These are phyloP conservation scores for Zaprionus davidi DNA, from an alignment of 1,140 invertebrate genomes.

Conservation along the genomic window DNA sequence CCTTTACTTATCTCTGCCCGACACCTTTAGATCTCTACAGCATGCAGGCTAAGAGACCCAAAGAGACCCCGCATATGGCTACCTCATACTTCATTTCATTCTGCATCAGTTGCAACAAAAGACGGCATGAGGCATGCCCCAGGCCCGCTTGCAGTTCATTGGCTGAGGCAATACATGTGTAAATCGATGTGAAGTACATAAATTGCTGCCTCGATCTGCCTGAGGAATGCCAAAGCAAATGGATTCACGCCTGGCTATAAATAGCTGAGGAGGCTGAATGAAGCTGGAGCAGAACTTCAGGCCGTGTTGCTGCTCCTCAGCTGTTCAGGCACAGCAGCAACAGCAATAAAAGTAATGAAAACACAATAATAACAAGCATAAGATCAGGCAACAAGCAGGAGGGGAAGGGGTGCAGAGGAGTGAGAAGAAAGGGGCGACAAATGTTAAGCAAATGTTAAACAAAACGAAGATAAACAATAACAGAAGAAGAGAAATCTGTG, in stretches of 20 bases:
- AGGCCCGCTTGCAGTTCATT: slow-evolving; percentile 47
- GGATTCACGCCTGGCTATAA: slow-evolving; percentile 62
- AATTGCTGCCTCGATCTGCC: slow-evolving; percentile 29
- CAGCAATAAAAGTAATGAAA: not conserved
- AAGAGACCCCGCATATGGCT: not conserved
- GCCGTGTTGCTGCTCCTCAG: not conserved
- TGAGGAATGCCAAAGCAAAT: slow-evolving; percentile 59
- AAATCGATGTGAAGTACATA: slow-evolving; percentile 24
- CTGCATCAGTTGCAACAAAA: slow-evolving; percentile 36
- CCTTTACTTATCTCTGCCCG: too few relatives aligned
- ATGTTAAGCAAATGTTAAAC: slow-evolving; percentile 70
- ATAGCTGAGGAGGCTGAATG: slow-evolving; percentile 38
- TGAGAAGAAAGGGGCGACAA: slow-evolving; percentile 9
- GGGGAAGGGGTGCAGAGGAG: not conserved
- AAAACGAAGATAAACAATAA: slow-evolving; percentile 75
- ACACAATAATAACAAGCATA: not conserved
- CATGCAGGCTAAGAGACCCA: too few relatives aligned
- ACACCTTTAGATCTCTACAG: too few relatives aligned
- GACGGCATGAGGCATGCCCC: slow-evolving; percentile 1
- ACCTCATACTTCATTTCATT: not conserved
- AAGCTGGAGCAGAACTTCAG: not conserved
- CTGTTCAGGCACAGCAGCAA: too few relatives aligned
- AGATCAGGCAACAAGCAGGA: not conserved
- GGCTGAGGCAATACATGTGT: not conserved
- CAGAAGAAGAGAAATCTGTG: slow-evolving; percentile 9